Percentiles rank a stretch among this genome's conserved stretches.
These are phyloP conservation scores for Lepilemur ruficaudatus DNA, from an alignment of 2,797 vertebrate species.

Conservation along the genomic window DNA sequence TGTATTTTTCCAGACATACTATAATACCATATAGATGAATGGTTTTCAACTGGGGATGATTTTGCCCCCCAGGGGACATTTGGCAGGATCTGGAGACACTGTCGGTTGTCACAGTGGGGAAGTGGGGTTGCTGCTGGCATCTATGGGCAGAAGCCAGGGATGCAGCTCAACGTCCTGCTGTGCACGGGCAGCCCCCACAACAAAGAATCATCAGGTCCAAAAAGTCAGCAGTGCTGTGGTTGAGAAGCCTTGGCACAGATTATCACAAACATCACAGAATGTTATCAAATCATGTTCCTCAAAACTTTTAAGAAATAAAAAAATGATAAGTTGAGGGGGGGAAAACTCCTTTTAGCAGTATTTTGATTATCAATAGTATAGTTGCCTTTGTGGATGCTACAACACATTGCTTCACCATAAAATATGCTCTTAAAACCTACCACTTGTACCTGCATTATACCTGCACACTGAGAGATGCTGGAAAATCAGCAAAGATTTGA, in stretches of 20 bases:
- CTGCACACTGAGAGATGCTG: background rate
- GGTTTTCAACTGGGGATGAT: background rate
- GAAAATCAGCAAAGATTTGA: background rate
- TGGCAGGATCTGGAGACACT: background rate
- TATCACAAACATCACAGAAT: background rate
- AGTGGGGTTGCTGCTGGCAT: background rate
- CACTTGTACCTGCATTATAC: too few relatives aligned
- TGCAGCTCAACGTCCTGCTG: rapidly evolving
- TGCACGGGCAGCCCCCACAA: too few relatives aligned
- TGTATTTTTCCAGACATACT: background rate
- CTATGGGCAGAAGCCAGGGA: background rate
- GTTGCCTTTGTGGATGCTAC: background rate
- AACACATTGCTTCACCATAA: background rate
- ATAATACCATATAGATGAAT: background rate
- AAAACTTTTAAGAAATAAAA: background rate
- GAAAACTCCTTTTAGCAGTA: background rate
- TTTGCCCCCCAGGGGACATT: background rate
- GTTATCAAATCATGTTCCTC: background rate
- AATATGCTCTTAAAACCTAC: background rate
- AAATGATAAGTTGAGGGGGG: background rate
- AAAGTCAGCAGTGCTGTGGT: background rate
- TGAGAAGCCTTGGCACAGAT: background rate
- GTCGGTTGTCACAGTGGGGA: rapidly evolving
- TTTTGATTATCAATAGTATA: background rate
- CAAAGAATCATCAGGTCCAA: background rate